Evolutionary conservation across 2,888 invertebrate genomes (phyloP), one percentile per base, ranked within the genome.

Genomic region (Drosophila planitibia): DNA sequence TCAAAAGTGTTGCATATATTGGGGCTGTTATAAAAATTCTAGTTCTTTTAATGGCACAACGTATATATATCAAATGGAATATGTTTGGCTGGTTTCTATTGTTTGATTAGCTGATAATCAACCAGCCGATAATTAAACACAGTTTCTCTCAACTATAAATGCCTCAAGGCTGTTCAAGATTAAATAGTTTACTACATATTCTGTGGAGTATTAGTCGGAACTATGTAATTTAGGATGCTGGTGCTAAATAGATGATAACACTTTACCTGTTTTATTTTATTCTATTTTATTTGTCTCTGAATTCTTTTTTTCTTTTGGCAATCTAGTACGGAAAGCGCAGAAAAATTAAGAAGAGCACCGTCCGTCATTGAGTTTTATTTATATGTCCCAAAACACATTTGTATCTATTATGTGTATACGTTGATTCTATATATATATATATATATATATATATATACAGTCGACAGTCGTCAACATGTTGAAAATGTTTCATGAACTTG

Each of bases 361-460:
- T 57, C 68, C 72, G 79, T 60, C 85, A 87, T 85, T 85, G 85
- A 75, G 67, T 70, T 84, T 76, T 85, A 85, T 85, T 85, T 85
- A 81, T 89, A 79, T 65, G 51, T 54, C 37, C 32, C 35, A 57
- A 28, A 65, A n/a, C 14, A 32, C 14, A 28, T 37, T 12, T 37
- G 19, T 55, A 7, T 37, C 4, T 6, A 39, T 35, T 32, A 52
- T 66, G 65, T 63, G 54, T 61, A 59, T 64, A 58, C 28, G 22
- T 47, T 9, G 37, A 32, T 39, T 39, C 30, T 33, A 32, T 53
- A 35, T 35, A 33, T 12, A 12, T 30, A 30, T 1, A 25, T 39
- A n/a, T 4, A 41, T 52, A 63, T n/a, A 10, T 58, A 53, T 64
- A 61, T 41, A 33, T 1, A 61, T 41, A 33, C 0, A 25, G 25